These are phyloP conservation scores for Drosophila arawakana DNA, from an alignment of 1,140 invertebrate genomes.

Conservation along the genomic window DNA sequence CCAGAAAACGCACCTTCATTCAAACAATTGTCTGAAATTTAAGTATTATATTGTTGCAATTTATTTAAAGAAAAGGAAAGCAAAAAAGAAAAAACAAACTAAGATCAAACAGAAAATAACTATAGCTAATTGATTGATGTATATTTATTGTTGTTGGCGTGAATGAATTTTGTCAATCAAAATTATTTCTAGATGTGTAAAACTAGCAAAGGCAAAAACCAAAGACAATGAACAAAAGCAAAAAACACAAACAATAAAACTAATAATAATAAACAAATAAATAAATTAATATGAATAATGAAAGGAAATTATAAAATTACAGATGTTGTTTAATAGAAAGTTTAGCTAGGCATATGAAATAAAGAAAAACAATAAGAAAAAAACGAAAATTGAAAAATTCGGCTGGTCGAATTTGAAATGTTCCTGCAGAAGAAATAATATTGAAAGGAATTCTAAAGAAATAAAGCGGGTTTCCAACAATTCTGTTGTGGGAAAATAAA, in stretches of 20 bases:
- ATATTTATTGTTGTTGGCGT: slow-evolving; percentile 44
- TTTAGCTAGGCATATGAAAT: slow-evolving; percentile 69
- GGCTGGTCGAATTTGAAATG: slow-evolving; percentile 2
- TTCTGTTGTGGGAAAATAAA: too few species aligned
- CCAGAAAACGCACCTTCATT: slow-evolving; percentile 27
- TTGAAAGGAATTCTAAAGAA: too few species aligned
- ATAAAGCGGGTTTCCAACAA: too few species aligned
- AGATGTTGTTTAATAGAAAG: slow-evolving; percentile 45
- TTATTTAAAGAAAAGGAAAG: slow-evolving; percentile 19
- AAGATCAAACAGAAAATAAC: slow-evolving; percentile 9
- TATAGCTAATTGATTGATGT: slow-evolving; percentile 43
- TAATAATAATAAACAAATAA: slow-evolving; percentile 21
- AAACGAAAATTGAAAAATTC: not conserved
- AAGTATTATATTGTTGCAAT: slow-evolving; percentile 51
- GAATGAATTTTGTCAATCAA: slow-evolving; percentile 47
- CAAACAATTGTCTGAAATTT: slow-evolving; percentile 41
- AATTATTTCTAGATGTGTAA: slow-evolving; percentile 40
- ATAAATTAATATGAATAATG: not conserved
- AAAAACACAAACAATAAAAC: slow-evolving; percentile 18
- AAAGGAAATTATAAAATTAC: slow-evolving; percentile 5
- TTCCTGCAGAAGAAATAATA: slow-evolving; percentile 1
- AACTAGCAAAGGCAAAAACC: slow-evolving; percentile 32
- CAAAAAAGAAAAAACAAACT: not conserved
- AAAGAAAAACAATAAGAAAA: slow-evolving; percentile 22
- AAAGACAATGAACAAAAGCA: slow-evolving; percentile 33